phyloP scores from a whole-genome alignment of 2,888 invertebrate species.

The Nemapogon koenigi region DNA sequence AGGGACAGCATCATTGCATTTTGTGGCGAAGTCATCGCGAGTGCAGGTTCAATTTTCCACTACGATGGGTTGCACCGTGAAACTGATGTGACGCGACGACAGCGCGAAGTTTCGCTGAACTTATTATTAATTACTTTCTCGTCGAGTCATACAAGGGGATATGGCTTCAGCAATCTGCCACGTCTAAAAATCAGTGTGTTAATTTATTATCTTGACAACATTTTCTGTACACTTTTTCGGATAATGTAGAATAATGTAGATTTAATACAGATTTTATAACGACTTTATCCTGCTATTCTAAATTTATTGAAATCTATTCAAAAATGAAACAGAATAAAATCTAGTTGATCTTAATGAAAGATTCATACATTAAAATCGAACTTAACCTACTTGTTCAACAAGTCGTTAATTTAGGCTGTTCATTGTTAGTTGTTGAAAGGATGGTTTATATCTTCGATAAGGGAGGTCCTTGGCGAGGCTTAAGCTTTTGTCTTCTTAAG shows the following conservation, averaged over 20 bases:
- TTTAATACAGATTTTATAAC: too few relatives aligned
- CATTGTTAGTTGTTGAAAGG: slow-evolving; percentile 4
- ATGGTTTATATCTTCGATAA: slow-evolving; percentile 9
- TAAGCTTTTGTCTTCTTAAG: slow-evolving; percentile 1
- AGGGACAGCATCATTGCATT: slow-evolving; percentile 27
- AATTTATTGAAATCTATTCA: too few relatives aligned
- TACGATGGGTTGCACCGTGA: slow-evolving; percentile 34
- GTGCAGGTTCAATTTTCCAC: slow-evolving; percentile 50
- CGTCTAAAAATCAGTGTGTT: too few relatives aligned
- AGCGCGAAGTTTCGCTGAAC: slow-evolving; percentile 22
- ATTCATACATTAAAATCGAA: slow-evolving; percentile 4
- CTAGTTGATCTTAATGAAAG: too few relatives aligned
- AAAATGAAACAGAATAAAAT: too few relatives aligned
- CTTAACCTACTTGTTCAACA: slow-evolving; percentile 8
- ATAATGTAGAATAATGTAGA: too few relatives aligned
- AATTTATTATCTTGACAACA: too few relatives aligned
- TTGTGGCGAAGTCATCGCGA: slow-evolving; percentile 34
- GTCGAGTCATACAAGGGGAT: too few relatives aligned
- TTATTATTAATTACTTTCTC: slow-evolving; percentile 6
- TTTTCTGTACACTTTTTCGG: too few relatives aligned
- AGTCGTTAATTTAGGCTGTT: slow-evolving; percentile 6
- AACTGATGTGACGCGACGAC: slow-evolving; percentile 53
- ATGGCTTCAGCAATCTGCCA: too few relatives aligned
- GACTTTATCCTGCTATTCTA: too few relatives aligned
- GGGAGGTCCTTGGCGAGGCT: slow-evolving; percentile 1